A percentile compares a stretch with the other conserved stretches of the same genome.
Evolutionary conservation across 1,140 invertebrate genomes (phyloP).

Genomic region (Aphidius gifuensis): DNA sequence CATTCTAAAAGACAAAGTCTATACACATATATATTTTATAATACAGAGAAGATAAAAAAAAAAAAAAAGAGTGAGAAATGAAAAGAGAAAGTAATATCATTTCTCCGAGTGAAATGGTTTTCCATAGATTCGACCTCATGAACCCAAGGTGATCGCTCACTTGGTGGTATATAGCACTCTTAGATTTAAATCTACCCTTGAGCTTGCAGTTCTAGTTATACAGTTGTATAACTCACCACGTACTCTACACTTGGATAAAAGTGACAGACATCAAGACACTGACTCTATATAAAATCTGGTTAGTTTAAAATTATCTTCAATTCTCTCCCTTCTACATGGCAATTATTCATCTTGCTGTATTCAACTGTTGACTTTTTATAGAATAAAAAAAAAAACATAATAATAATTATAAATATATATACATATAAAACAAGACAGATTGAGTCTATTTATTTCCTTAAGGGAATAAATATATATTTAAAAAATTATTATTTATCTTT

Average conservation of each 20-base stretch:
- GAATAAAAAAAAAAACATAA: no score
- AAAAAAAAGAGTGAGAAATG: background rate
- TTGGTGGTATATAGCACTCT: constrained; percentile 26
- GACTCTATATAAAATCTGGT: no score
- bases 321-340: constrained; percentile 37
- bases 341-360: constrained; percentile 46
- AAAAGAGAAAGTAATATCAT: background rate
- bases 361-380: background rate
- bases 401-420: no score
- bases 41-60: background rate
- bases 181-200: constrained; percentile 44
- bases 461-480: no score
- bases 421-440: no score
- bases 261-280: background rate
- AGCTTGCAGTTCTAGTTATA: constrained; percentile 15
- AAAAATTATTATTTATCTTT: background rate
- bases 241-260: constrained; percentile 19
- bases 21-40: background rate
- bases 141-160: constrained; percentile 47
- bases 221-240: constrained; percentile 17
- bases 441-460: no score
- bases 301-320: constrained; percentile 42
- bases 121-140: constrained; percentile 31
- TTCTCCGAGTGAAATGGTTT: constrained; percentile 17
- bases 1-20: background rate